Percentiles rank a stretch among this genome's conserved stretches.
Evolutionary conservation across 2,888 invertebrate genomes (phyloP).

Genomic region (Sphinx pinastri): DNA sequence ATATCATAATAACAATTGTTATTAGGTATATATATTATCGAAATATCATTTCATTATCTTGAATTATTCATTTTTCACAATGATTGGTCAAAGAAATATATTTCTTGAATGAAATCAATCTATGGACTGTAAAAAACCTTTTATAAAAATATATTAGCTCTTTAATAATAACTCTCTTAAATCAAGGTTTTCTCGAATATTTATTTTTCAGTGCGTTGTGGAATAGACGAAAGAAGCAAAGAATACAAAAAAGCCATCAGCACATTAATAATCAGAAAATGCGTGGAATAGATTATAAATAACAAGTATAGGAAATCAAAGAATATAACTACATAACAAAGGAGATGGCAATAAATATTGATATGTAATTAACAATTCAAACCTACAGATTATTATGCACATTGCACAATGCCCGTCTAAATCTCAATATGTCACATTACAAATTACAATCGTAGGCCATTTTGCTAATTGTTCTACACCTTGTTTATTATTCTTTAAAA

Average conservation of each 20-base stretch:
- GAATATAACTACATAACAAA: not conserved
- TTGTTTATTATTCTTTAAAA: not conserved
- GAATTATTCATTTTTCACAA: too few relatives aligned
- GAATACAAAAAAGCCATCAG: not conserved
- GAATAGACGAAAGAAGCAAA: not conserved
- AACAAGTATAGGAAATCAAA: not conserved
- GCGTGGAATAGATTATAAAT: constrained; percentile 6
- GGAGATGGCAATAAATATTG: not conserved
- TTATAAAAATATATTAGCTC: too few relatives aligned
- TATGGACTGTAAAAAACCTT: too few relatives aligned
- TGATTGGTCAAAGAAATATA: too few relatives aligned
- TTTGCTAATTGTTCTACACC: not conserved
- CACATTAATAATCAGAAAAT: constrained; percentile 1
- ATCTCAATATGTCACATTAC: not conserved
- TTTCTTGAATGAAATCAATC: too few relatives aligned
- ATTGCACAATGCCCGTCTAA: not conserved
- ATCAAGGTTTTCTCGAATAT: too few relatives aligned
- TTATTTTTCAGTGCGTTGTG: too few relatives aligned
- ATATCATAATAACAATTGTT: too few relatives aligned
- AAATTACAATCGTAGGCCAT: not conserved
- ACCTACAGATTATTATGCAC: not conserved
- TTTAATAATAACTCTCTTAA: too few relatives aligned
- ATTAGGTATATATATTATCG: too few relatives aligned
- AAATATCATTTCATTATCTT: too few relatives aligned
- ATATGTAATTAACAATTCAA: constrained; percentile 1